Evolutionary conservation across 1,140 invertebrate genomes (phyloP), one percentile per base, ranked within the genome.

Genomic region (Drosophila ficusphila): DNA sequence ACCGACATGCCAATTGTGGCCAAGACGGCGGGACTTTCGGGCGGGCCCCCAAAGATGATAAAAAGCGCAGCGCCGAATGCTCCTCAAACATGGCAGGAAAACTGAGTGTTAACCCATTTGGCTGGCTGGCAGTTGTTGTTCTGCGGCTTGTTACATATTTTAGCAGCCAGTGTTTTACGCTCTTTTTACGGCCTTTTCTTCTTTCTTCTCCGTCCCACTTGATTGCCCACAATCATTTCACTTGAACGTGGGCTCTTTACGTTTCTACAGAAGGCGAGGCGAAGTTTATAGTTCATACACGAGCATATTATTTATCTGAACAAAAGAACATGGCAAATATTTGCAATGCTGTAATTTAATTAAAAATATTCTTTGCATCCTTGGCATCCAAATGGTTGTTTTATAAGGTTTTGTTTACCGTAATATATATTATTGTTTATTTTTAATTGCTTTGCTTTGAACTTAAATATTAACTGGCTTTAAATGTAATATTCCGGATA

Each of bases 1-100:
- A 83, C 52, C 79, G 27, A 78, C 79, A 82, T 83, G 79, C 79
- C 79, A 83, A 82, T 82, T 82, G 79, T 69, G 79, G 79, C 74
- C 72, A 83, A 67, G 76, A 71, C 56, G 74, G 71, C 36, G 73
- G 48, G 68, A 58, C 58, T 65, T 65, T 48, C 33, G 53, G 34
- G 39, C 41, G 75, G 51, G 38, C 51, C 27, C 27, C 16, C 21
- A 39, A 44, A 57, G 68, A 53, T 38, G 54, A 51, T 71, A 58
- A 81, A 81, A 76, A 71, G 73, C 61, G 54, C 67, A 71, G 49
- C 57, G 21, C 18, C 67, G 62, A 79, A 79, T 82, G 34, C 46
- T 29, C 7, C 36, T 52, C 48, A 21, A 33, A 8, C 42, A 39
- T 29, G 61, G 52, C 46, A 39, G 52, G 21, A 38, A 34, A 73